phyloP scores from a whole-genome alignment of 2,113 vertebrate genomes.

The Agapornis roseicollis region DNA sequence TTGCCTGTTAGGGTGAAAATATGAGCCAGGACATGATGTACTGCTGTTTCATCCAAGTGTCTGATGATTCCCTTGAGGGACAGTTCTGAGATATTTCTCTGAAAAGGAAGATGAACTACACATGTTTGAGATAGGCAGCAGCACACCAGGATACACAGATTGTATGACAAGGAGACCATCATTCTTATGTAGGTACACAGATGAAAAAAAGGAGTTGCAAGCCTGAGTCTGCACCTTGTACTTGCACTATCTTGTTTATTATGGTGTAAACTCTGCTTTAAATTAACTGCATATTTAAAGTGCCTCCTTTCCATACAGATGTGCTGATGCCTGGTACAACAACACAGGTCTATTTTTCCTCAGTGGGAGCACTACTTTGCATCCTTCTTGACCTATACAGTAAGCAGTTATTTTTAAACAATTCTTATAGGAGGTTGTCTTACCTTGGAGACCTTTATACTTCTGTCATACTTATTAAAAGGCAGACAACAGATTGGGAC shows the following conservation, averaged over 20 bases:
- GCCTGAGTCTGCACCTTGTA: neutral
- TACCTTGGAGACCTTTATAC: neutral
- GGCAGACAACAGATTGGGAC: neutral
- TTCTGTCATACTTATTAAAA: neutral
- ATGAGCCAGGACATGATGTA: neutral
- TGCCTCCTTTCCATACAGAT: accelerated
- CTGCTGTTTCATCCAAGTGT: neutral
- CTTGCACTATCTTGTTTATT: neutral
- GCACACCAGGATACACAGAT: neutral
- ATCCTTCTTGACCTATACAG: neutral
- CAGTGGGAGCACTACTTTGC: neutral
- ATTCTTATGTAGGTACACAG: neutral
- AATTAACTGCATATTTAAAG: neutral
- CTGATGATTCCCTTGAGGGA: neutral
- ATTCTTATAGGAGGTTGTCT: neutral
- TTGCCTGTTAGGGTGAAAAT: neutral
- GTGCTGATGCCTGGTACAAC: neutral
- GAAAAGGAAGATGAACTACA: neutral
- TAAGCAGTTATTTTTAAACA: neutral
- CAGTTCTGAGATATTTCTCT: neutral
- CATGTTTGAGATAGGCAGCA: neutral
- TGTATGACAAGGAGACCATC: accelerated
- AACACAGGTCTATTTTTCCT: neutral
- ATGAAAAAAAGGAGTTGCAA: neutral
- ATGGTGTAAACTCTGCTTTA: neutral